Conservation (phyloP, 2,113 vertebrate genomes). For the Eclectus roratus region DNA sequence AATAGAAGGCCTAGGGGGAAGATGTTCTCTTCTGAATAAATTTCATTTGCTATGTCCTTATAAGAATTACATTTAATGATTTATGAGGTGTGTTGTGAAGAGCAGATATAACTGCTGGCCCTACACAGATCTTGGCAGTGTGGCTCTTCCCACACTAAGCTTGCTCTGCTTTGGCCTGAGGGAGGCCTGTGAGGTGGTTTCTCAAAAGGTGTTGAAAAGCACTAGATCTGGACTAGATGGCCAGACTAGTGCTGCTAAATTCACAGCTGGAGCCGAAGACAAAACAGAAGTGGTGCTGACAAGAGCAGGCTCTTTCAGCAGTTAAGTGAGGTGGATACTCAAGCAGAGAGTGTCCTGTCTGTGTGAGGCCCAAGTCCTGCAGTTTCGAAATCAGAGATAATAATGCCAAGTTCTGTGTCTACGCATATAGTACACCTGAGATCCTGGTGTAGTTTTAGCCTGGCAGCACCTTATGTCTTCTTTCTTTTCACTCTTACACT, state of each 20-base stretch:
- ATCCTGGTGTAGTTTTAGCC: not conserved
- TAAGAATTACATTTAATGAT: not conserved
- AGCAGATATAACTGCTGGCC: not conserved
- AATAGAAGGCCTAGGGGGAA: not conserved
- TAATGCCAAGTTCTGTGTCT: not conserved
- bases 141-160: not conserved
- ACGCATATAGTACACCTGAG: not conserved
- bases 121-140: not conserved
- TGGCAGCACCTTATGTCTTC: not conserved
- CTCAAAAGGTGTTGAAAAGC: not conserved
- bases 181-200: not conserved
- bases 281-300: not conserved
- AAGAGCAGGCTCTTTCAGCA: not conserved
- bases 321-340: not conserved
- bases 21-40: not conserved
- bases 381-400: not conserved
- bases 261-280: not conserved
- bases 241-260: not conserved
- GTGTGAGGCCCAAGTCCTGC: rapidly evolving
- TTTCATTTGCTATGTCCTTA: not conserved
- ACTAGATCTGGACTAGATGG: not conserved
- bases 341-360: not conserved
- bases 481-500: not conserved
- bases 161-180: not conserved
- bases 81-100: not conserved